Conservation (phyloP, 2,113 vertebrate genomes). For the Hyla sarda region DNA sequence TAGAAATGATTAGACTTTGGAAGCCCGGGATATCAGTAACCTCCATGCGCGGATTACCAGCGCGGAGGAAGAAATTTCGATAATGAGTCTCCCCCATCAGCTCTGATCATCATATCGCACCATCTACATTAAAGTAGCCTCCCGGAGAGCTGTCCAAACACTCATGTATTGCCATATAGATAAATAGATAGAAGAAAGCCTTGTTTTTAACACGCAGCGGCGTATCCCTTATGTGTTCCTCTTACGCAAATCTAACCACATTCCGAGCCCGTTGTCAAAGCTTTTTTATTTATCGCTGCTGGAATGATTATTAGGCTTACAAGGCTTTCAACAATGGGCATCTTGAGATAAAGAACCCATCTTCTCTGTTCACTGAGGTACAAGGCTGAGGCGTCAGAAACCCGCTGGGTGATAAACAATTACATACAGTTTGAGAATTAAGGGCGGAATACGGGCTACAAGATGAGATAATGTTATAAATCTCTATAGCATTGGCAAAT, state of each 20-base stretch:
- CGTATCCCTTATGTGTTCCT: background rate
- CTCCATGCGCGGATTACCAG: slow-evolving; percentile 43
- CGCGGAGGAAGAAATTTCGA: background rate
- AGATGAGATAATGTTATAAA: too few relatives aligned
- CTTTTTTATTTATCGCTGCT: background rate
- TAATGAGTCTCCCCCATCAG: slow-evolving; percentile 33
- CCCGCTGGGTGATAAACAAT: background rate
- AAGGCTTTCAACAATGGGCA: background rate
- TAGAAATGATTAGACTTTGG: slow-evolving; percentile 45
- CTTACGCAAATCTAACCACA: background rate
- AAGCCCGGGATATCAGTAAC: slow-evolving; percentile 37
- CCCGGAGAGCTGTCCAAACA: slow-evolving; percentile 22
- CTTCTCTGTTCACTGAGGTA: background rate
- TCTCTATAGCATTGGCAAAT: too few relatives aligned
- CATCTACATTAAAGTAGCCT: slow-evolving; percentile 32
- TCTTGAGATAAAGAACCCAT: background rate
- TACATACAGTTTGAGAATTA: background rate
- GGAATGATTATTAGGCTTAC: background rate
- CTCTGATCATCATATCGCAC: slow-evolving; percentile 33
- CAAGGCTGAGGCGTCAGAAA: background rate
- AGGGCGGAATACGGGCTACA: background rate
- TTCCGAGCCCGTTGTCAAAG: background rate
- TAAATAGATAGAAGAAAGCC: slow-evolving; percentile 2
- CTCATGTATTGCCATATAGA: slow-evolving; percentile 12
- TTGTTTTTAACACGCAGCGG: background rate